Percentiles rank a stretch among this genome's conserved stretches.
phyloP scores from a whole-genome alignment of 2,888 invertebrate genomes.

The Hydroisotoma schaefferi region DNA sequence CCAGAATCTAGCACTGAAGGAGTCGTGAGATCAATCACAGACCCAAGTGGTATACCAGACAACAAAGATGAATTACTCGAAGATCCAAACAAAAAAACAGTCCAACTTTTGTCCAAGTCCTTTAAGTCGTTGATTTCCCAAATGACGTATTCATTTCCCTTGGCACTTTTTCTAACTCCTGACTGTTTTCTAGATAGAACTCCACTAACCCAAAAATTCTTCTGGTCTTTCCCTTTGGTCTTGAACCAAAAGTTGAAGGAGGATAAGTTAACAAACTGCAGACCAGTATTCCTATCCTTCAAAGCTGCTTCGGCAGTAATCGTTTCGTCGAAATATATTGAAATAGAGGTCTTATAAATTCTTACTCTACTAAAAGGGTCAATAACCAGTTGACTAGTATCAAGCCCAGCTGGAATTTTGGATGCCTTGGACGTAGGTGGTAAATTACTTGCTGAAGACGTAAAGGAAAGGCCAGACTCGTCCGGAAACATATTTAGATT shows the following conservation, averaged over 20 bases:
- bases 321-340: conserved; percentile 31
- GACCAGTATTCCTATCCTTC: conserved; percentile 38
- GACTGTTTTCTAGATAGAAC: conserved; percentile 31
- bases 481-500: neutral
- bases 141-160: conserved; percentile 42
- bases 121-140: conserved; percentile 44
- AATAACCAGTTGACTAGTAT: conserved; percentile 17
- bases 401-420: neutral
- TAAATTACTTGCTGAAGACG: neutral
- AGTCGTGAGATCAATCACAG: conserved; percentile 37
- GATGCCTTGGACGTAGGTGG: neutral
- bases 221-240: conserved; percentile 26
- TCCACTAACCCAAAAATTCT: conserved; percentile 42
- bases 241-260: conserved; percentile 31
- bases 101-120: conserved; percentile 28
- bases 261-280: conserved; percentile 25
- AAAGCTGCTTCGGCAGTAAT: conserved; percentile 29
- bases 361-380: conserved; percentile 37
- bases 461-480: neutral
- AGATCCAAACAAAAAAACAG: conserved; percentile 38
- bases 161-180: conserved; percentile 38
- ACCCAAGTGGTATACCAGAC: conserved; percentile 26
- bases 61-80: conserved; percentile 18
- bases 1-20: conserved; percentile 33
- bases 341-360: conserved; percentile 32